Conservation (phyloP, 2,888 invertebrate species). For the Morpho achilles region DNA sequence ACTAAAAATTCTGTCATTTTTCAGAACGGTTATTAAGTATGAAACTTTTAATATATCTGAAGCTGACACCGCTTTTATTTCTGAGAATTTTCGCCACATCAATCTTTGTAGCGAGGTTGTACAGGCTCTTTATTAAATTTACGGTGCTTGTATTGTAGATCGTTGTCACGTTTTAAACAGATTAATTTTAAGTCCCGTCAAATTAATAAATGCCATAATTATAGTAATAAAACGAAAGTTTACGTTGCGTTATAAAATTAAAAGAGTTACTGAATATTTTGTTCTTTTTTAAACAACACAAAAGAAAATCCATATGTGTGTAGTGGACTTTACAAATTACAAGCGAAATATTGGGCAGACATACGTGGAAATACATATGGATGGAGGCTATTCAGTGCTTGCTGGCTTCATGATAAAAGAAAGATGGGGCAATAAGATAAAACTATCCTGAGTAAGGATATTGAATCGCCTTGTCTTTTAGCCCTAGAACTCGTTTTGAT, state of each 20-base stretch:
- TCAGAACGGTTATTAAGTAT: no score
- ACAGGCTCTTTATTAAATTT: slow-evolving; percentile 67
- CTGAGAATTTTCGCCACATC: slow-evolving; percentile 52
- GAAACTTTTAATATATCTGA: slow-evolving; percentile 1
- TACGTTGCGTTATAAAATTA: not conserved
- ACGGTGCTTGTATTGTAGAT: slow-evolving; percentile 48
- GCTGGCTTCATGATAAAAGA: no score
- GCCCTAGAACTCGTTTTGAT: no score
- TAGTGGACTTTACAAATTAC: no score
- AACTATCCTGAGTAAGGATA: no score
- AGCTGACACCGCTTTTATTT: slow-evolving; percentile 27
- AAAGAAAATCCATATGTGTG: no score
- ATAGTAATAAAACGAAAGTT: slow-evolving; percentile 33
- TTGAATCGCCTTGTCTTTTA: no score
- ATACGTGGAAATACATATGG: no score
- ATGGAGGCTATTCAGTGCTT: no score
- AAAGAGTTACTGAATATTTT: not conserved
- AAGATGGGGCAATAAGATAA: no score
- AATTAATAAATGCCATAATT: slow-evolving; percentile 53
- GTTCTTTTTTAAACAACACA: not conserved
- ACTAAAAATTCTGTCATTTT: no score
- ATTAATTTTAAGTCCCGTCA: slow-evolving; percentile 65
- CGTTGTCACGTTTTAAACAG: slow-evolving; percentile 41
- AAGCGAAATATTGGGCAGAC: no score
- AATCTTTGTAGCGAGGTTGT: slow-evolving; percentile 54